Evolutionary conservation across 2,888 invertebrate species (phyloP), one percentile per base, ranked within the genome.

Genomic region (Spodoptera exigua): DNA sequence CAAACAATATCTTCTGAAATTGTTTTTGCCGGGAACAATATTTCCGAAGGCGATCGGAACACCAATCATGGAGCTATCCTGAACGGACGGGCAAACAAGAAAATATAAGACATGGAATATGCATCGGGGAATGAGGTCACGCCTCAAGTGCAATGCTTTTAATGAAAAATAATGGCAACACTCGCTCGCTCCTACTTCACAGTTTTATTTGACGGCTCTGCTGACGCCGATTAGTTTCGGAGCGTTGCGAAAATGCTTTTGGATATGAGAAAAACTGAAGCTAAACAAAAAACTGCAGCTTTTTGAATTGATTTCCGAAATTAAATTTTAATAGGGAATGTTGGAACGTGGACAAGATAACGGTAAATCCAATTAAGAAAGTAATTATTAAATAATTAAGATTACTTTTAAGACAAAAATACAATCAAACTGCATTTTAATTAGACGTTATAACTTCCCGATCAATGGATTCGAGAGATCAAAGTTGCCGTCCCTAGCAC

Each of bases 91-190:
- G 58, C 74, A 63, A 75, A 75, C 78, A 74, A 71, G 74, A 78
- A 74, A 66, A 63, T 78, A 71, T 75, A 78, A 70, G 78, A 77
- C 67, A 71, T 63, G 63, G 72, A 78, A 75, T 75, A 75, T 75
- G 78, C 74, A 75, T 71, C 37, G 51, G 27, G 39, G 58, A 78
- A 78, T 61, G 76, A 58, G 74, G 76, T 75, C 74, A 75, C 74
- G 74, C 56, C 53, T 74, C 67, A 53, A 78, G 55, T 61, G 74
- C 74, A 66, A 60, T 58, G 63, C 63, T 69, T 76, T 70, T 72
- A 79, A 78, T 78, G 79, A 68, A 76, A 78, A 79, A 70, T 76
- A 76, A 76, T 77, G 78, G 67, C 48, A 70, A 56, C 61, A 61
- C 54, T 61, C 61, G 64, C 71, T 54, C 51, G 66, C 62, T 46